Evolutionary conservation across 2,797 vertebrate genomes (phyloP), one percentile per base, ranked within the genome.

Genomic region (Labroides dimidiatus): DNA sequence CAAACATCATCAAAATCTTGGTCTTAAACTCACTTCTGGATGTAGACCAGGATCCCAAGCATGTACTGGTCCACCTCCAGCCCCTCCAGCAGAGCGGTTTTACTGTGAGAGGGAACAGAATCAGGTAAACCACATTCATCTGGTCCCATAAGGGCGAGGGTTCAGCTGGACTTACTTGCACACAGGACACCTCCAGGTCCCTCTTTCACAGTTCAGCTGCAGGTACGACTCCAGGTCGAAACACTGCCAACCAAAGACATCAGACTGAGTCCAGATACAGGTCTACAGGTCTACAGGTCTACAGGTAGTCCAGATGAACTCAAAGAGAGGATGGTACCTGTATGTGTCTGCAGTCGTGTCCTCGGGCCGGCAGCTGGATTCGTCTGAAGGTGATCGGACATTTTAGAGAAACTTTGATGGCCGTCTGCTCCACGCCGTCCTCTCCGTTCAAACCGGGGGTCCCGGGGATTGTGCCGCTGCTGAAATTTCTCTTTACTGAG

Each of bases 61-160:
- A 99, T 97, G 89, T 99, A 99, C 89, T 99, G 97, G 87, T 99
- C 97, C 54, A 99, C 96, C 84, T 99, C 97, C 69, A 99, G 92
- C 3, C 97, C 97, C 71, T 99, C 97, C 50, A 99, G 90, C 80
- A 99, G 78, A 11, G 97, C 97, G 0, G 97, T 98, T 89, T 99
- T 99, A 94, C 97, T 99, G 90, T 30, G 20, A 62, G 27, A 33
- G 27, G 27, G 5, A 10, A 52, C 0, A 19, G n/a, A 33, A 6
- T 12, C 2, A 5, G n/a, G 17, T 39, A n/a, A 6, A 45, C 8
- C 56, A 43, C 7, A 6, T 6, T 5, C 39, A 13, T n/a, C 5
- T 4, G 14, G 36, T 0, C 30, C 0, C 6, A 19, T 49, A 42
- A 37, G 9, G 9, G 2, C 51, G 13, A 64, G n/a, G 21, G 2